Evolutionary conservation across 2,113 vertebrate species (phyloP).

Genomic region (Gila orcuttii): DNA sequence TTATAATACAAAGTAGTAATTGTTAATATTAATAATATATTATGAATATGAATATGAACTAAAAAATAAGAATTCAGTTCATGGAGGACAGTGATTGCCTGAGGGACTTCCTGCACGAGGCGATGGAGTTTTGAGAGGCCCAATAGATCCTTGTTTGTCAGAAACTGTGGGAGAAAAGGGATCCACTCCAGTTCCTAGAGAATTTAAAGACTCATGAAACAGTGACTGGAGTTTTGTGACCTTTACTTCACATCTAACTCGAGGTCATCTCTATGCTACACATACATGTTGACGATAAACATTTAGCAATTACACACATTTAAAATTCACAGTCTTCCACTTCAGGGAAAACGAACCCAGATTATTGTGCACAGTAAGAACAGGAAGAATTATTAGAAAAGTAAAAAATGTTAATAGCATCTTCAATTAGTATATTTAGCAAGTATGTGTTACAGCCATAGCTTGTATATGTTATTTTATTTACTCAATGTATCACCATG

Average conservation of each 20-base stretch:
- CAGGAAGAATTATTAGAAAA: too few relatives aligned
- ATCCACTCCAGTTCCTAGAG: constrained; percentile 67
- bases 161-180: constrained; percentile 77
- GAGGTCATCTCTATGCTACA: background rate
- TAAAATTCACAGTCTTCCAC: too few relatives aligned
- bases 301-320: background rate
- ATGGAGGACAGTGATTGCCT: constrained; percentile 73
- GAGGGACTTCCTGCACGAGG: constrained; percentile 78
- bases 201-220: background rate
- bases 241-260: background rate
- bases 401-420: background rate
- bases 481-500: background rate
- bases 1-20: background rate
- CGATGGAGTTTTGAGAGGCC: constrained; percentile 47
- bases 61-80: background rate
- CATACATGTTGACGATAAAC: background rate
- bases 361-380: too few relatives aligned
- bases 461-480: too few relatives aligned
- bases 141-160: constrained; percentile 56
- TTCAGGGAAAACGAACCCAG: too few relatives aligned
- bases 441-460: too few relatives aligned
- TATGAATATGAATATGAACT: background rate
- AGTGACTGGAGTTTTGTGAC: background rate
- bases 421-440: background rate
- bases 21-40: background rate